phyloP scores from a whole-genome alignment of 2,113 vertebrate species.

The Mohoua ochrocephala region DNA sequence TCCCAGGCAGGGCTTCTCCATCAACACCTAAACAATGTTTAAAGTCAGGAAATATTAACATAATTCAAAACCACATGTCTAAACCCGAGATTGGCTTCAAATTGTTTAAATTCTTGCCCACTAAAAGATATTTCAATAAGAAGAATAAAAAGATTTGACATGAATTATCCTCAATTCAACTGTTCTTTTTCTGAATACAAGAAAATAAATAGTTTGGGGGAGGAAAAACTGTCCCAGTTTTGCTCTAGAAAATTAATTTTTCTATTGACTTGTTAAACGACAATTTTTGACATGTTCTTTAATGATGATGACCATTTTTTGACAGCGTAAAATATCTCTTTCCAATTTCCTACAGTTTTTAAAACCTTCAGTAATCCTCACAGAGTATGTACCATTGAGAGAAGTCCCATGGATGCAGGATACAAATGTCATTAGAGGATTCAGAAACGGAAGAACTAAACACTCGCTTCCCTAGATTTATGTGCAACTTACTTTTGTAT shows the following conservation, averaged over 20 bases:
- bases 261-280: not conserved
- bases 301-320: not conserved
- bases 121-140: not conserved
- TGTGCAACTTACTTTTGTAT: not conserved
- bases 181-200: not conserved
- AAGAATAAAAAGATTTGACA: not conserved
- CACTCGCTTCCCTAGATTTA: not conserved
- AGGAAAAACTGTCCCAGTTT: accelerated
- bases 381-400: not conserved
- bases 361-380: not conserved
- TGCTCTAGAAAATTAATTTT: not conserved
- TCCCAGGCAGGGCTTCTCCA: not conserved
- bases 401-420: not conserved
- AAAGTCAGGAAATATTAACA: not conserved
- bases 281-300: not conserved
- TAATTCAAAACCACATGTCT: not conserved
- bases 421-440: not conserved
- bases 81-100: not conserved
- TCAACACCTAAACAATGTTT: not conserved
- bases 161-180: not conserved
- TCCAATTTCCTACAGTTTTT: not conserved
- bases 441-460: not conserved
- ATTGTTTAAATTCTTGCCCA: not conserved
- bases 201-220: not conserved
- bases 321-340: not conserved